Conservation (phyloP, 2,888 invertebrate genomes). For the Sesia bembeciformis region DNA sequence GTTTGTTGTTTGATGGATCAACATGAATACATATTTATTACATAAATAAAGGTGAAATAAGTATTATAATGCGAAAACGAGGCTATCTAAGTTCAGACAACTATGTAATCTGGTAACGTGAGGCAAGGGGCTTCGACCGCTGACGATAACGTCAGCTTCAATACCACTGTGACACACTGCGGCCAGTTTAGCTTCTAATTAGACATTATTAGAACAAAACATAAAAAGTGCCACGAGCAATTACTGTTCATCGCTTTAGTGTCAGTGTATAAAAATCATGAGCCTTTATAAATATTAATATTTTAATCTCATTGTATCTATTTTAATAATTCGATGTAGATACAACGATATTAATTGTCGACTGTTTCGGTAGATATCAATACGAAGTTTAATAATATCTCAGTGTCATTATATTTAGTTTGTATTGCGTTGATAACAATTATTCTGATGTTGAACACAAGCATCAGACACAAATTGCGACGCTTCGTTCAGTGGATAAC, state of each 20-base stretch:
- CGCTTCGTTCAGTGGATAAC: background rate
- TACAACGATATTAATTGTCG: too few species aligned
- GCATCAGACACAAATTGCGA: background rate
- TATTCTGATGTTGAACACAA: background rate
- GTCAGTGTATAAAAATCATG: too few species aligned
- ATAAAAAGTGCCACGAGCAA: background rate
- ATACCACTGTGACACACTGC: slow-evolving; percentile 12
- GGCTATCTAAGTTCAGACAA: slow-evolving; percentile 55
- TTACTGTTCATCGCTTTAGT: background rate
- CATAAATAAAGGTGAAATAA: slow-evolving; percentile 22
- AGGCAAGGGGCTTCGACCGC: slow-evolving; percentile 62
- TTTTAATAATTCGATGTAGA: too few species aligned
- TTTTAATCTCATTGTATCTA: too few species aligned
- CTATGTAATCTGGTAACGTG: slow-evolving; percentile 48
- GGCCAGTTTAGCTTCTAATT: slow-evolving; percentile 19
- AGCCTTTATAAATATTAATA: too few species aligned
- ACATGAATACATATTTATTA: background rate
- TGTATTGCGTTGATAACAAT: background rate
- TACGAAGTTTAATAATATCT: background rate
- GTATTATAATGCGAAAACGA: slow-evolving; percentile 27
- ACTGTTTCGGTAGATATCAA: background rate
- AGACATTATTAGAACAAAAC: slow-evolving; percentile 22
- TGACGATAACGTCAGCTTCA: slow-evolving; percentile 44
- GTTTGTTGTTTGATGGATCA: too few species aligned
- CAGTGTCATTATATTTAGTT: background rate